Conservation (phyloP, 1,140 invertebrate species). For the Dryas iulia region DNA sequence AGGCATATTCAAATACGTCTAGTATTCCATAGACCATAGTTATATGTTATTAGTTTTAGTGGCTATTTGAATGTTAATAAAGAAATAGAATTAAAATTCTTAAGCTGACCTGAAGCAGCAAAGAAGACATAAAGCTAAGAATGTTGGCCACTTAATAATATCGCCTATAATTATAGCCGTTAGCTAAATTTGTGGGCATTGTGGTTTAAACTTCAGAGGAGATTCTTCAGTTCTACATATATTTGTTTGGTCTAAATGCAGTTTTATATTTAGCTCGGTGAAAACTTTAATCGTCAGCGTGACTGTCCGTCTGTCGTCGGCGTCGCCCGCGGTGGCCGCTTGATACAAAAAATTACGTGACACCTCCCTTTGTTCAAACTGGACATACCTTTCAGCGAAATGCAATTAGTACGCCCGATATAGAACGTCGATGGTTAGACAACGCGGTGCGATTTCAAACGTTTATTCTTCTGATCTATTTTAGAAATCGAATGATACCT, state of each 20-base stretch:
- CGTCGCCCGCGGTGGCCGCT: constrained; percentile 67
- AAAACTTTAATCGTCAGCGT: constrained; percentile 74
- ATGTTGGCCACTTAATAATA: neutral
- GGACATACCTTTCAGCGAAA: constrained; percentile 79
- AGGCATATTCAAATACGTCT: too few relatives aligned
- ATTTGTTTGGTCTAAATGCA: constrained; percentile 8
- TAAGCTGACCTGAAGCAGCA: neutral
- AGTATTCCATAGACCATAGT: too few relatives aligned
- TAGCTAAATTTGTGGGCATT: neutral
- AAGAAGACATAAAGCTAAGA: neutral
- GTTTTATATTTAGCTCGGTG: constrained; percentile 73
- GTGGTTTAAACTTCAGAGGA: neutral
- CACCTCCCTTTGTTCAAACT: constrained; percentile 75
- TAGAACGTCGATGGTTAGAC: constrained; percentile 72
- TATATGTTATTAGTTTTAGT: too few relatives aligned
- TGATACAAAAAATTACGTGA: constrained; percentile 75
- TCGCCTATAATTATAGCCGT: neutral
- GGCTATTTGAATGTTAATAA: neutral
- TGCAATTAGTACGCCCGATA: constrained; percentile 75
- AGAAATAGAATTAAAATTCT: too few relatives aligned
- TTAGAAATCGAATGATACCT: constrained; percentile 69
- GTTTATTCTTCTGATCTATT: constrained; percentile 75
- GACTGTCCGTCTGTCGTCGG: constrained; percentile 63
- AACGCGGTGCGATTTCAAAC: constrained; percentile 65
- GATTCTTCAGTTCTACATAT: neutral